A percentile compares a stretch with the other conserved stretches of the same genome.
Conservation (phyloP, 2,113 vertebrate genomes). For the Thamnaconus septentrionalis region DNA sequence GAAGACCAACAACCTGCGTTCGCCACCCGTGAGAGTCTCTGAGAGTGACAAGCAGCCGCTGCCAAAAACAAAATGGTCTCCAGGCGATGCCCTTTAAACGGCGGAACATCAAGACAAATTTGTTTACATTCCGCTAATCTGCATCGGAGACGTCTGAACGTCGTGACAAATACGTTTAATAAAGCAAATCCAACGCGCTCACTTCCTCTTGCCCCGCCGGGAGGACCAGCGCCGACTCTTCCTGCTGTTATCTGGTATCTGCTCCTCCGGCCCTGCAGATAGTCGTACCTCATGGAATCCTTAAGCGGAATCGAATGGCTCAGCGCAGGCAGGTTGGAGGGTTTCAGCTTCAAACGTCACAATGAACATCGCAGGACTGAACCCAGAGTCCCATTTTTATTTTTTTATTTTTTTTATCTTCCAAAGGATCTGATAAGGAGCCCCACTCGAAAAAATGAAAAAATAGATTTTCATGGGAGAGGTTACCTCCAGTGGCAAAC, state of each 20-base stretch:
- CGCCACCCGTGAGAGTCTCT: background rate
- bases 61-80: background rate
- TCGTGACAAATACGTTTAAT: slow-evolving; percentile 55
- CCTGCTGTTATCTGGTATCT: slow-evolving; percentile 37
- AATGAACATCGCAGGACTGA: slow-evolving; percentile 29
- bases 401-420: slow-evolving; percentile 28
- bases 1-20: background rate
- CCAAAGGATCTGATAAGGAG: slow-evolving; percentile 36
- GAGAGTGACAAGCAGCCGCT: background rate
- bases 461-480: slow-evolving; percentile 53
- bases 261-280: slow-evolving; percentile 24
- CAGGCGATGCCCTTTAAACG: background rate
- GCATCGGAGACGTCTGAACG: slow-evolving; percentile 21
- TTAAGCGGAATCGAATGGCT: background rate
- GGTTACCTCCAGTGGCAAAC: slow-evolving; percentile 40
- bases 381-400: slow-evolving; percentile 26
- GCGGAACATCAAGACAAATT: slow-evolving; percentile 18
- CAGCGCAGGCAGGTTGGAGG: slow-evolving; percentile 18
- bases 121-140: slow-evolving; percentile 32
- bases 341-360: slow-evolving; percentile 39
- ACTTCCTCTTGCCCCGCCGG: slow-evolving; percentile 11
- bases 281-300: slow-evolving; percentile 15
- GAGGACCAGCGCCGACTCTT: slow-evolving; percentile 33
- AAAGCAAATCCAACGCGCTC: slow-evolving; percentile 32
- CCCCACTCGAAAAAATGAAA: slow-evolving; percentile 4